These are phyloP conservation scores for Nycticebus coucang DNA, from an alignment of 2,113 vertebrate genomes.

Conservation along the genomic window DNA sequence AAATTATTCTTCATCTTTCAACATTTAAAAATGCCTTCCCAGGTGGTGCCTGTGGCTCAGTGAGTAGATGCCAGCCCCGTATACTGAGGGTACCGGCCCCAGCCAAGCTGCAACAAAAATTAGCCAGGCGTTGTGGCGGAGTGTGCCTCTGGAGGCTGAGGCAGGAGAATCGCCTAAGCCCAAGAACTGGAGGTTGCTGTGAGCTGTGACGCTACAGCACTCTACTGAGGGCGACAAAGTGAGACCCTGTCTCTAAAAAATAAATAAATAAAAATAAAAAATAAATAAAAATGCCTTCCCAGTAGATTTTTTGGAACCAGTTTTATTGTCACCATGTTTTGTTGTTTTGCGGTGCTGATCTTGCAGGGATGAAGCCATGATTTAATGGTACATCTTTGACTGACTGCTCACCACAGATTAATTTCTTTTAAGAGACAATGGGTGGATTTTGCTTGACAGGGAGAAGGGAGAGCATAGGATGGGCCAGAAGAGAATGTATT, in stretches of 20 bases:
- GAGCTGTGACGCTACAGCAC: too few species aligned
- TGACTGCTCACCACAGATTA: neutral
- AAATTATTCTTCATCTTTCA: neutral
- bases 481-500: slow-evolving; percentile 2
- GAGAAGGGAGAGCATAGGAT: neutral
- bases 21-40: neutral
- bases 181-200: too few species aligned
- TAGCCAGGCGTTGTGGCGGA: too few species aligned
- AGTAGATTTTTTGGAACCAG: neutral
- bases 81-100: too few species aligned
- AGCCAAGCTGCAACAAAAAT: too few species aligned
- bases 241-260: too few species aligned
- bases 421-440: slow-evolving; percentile 12
- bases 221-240: too few species aligned
- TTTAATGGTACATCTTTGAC: neutral
- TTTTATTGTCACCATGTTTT: neutral
- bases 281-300: neutral
- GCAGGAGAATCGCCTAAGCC: too few species aligned
- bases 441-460: neutral
- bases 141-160: too few species aligned
- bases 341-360: neutral
- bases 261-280: too few species aligned
- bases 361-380: neutral
- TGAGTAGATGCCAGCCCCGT: too few species aligned
- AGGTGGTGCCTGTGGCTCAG: too few species aligned